Percentiles rank a stretch among this genome's conserved stretches.
Evolutionary conservation across 1,140 invertebrate species (phyloP).

Genomic region (Drosophila sturtevanti): DNA sequence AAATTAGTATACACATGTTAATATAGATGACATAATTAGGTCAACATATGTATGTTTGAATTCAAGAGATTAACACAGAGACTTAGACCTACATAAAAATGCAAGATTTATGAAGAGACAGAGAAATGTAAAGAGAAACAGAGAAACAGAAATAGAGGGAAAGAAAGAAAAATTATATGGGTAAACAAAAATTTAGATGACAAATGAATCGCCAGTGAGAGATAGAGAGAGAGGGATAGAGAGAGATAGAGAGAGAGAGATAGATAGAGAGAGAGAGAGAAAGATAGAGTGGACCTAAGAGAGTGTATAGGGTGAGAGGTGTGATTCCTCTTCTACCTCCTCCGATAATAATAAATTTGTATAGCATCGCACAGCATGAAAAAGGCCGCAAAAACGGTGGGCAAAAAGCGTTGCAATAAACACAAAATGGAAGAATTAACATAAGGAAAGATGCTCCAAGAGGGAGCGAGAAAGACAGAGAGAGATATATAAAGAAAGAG

Average conservation of each 20-base stretch:
- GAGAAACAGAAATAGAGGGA: constrained; percentile 5
- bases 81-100: constrained; percentile 57
- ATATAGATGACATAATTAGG: neutral
- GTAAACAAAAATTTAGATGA: constrained; percentile 14
- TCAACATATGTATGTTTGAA: neutral
- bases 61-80: constrained; percentile 49
- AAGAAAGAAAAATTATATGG: constrained; percentile 7
- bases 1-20: constrained; percentile 21
- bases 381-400: neutral
- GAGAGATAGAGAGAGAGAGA: neutral
- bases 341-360: neutral
- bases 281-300: neutral
- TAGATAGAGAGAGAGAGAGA: neutral
- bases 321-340: constrained; percentile 21
- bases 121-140: constrained; percentile 14
- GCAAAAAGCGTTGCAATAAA: neutral
- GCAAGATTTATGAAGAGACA: constrained; percentile 29
- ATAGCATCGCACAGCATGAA: no score
- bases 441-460: constrained; percentile 10
- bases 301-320: neutral
- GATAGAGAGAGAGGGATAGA: constrained; percentile 8
- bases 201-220: constrained; percentile 11
- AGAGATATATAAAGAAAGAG: constrained; percentile 16
- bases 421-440: constrained; percentile 3
- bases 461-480: no score